phyloP scores from a whole-genome alignment of 2,888 invertebrate species.

The Drosophila dives region DNA sequence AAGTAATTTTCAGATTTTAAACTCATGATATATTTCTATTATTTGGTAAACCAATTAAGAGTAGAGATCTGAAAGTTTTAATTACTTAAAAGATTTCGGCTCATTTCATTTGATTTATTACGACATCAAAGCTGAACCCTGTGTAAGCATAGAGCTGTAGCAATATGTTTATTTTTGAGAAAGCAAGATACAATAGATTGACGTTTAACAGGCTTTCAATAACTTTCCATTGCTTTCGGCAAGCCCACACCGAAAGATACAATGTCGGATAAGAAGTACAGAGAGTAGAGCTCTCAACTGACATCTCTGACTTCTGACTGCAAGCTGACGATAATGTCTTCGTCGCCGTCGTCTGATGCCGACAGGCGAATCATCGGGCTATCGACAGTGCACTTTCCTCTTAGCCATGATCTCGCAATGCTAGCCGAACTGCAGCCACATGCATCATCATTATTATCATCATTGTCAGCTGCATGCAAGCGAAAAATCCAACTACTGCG shows the following conservation, averaged over 20 bases:
- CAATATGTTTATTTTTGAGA: constrained; percentile 57
- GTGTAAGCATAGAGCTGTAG: constrained; percentile 25
- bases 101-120: constrained; percentile 49
- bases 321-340: constrained; percentile 74
- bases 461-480: constrained; percentile 76
- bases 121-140: constrained; percentile 24
- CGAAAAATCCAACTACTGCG: constrained; percentile 72
- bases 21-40: background rate
- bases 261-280: constrained; percentile 70
- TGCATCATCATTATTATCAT: constrained; percentile 76
- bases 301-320: constrained; percentile 71
- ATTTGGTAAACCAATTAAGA: constrained; percentile 22
- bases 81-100: constrained; percentile 20
- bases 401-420: constrained; percentile 24
- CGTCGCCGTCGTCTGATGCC: constrained; percentile 61
- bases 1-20: background rate
- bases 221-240: constrained; percentile 70
- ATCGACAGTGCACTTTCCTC: constrained; percentile 63
- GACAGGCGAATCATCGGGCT: constrained; percentile 74
- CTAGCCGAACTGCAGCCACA: constrained; percentile 41
- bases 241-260: constrained; percentile 75
- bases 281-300: constrained; percentile 54
- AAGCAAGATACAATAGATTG: constrained; percentile 59
- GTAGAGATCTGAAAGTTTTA: constrained; percentile 6
- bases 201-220: constrained; percentile 70